These are phyloP conservation scores for Trinorchestia longiramus DNA, from an alignment of 1,140 invertebrate species.

Conservation along the genomic window DNA sequence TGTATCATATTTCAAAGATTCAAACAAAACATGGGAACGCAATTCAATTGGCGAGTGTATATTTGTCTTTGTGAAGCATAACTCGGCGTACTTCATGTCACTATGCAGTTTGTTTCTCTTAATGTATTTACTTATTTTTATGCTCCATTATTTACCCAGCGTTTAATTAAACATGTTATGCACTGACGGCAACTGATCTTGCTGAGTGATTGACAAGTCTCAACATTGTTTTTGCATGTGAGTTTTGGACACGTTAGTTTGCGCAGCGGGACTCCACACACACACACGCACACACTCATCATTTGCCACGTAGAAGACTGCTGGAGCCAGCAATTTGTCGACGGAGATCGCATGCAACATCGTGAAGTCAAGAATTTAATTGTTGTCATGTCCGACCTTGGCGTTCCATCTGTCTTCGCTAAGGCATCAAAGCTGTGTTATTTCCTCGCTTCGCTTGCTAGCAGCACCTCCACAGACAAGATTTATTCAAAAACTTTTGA, in stretches of 20 bases:
- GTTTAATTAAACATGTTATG: background rate
- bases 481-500: constrained; percentile 32
- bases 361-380: constrained; percentile 3
- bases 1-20: background rate
- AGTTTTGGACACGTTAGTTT: background rate
- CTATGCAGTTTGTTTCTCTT: background rate
- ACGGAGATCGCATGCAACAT: background rate
- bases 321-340: background rate
- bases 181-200: background rate
- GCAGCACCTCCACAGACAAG: background rate
- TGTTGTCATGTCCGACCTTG: background rate
- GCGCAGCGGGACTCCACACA: background rate
- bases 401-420: constrained; percentile 36
- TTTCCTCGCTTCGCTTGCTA: constrained; percentile 1
- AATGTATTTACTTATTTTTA: background rate
- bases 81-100: background rate
- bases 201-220: background rate
- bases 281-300: background rate
- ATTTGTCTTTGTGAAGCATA: background rate
- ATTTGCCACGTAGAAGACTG: background rate
- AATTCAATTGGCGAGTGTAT: background rate
- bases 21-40: background rate
- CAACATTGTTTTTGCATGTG: background rate
- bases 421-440: constrained; percentile 34
- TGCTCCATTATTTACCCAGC: background rate